Evolutionary conservation across 1,140 invertebrate species (phyloP).

Genomic region (Cherax destructor): DNA sequence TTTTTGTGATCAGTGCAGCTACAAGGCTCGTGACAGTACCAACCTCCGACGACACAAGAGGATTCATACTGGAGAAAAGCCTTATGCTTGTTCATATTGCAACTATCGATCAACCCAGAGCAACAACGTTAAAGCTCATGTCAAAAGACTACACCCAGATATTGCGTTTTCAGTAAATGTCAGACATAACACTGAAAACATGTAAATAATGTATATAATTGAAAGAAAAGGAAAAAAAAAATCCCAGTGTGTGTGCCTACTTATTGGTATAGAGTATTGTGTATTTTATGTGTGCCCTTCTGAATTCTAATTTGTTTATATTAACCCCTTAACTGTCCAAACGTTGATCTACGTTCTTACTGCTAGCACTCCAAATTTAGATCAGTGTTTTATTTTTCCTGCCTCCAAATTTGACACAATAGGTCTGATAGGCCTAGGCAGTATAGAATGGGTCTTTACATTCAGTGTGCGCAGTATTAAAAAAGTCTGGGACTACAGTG

Average conservation of each 20-base stretch:
- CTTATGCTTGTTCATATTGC: constrained; percentile 77
- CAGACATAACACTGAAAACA: constrained; percentile 7
- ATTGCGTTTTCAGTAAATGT: not conserved
- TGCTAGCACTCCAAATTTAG: no score
- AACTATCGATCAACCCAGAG: constrained; percentile 67
- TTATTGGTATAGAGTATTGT: not conserved
- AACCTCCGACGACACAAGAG: constrained; percentile 82
- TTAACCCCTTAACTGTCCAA: no score
- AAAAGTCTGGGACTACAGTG: no score
- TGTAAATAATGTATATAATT: constrained; percentile 5
- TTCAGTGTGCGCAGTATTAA: no score
- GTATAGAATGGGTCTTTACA: no score
- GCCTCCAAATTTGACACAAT: no score
- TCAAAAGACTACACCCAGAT: constrained; percentile 49
- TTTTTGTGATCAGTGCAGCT: constrained; percentile 64
- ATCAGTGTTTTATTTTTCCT: no score
- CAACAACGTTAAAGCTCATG: constrained; percentile 68
- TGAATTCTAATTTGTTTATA: not conserved
- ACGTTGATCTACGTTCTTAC: no score
- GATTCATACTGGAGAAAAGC: constrained; percentile 94
- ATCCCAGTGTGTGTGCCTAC: not conserved
- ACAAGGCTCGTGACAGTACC: constrained; percentile 62
- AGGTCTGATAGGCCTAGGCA: no score
- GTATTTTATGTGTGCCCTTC: not conserved
- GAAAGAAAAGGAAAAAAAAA: not conserved